These are phyloP conservation scores for Brassicogethes aeneus DNA, from an alignment of 2,888 invertebrate species.

Conservation along the genomic window DNA sequence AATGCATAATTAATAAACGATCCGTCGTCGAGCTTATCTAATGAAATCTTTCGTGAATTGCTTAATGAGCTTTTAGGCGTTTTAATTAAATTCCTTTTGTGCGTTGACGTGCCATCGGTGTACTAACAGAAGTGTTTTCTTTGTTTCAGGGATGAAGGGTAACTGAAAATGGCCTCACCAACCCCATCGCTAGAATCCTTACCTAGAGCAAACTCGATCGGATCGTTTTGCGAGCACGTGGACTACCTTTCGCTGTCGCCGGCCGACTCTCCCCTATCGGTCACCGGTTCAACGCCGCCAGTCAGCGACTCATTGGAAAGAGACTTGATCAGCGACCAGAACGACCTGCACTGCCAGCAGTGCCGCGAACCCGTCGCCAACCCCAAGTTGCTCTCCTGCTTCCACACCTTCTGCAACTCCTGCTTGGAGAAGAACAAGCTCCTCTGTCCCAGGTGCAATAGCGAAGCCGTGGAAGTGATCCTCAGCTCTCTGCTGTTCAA, in stretches of 20 bases:
- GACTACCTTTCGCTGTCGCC: constrained; percentile 58
- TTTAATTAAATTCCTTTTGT: no score
- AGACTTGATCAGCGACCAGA: constrained; percentile 36
- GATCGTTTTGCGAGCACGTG: constrained; percentile 74
- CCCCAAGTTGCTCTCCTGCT: constrained; percentile 70
- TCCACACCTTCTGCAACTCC: constrained; percentile 75
- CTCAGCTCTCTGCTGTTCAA: constrained; percentile 34
- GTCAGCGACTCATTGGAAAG: constrained; percentile 77
- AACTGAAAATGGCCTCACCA: constrained; percentile 87
- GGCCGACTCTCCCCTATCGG: constrained; percentile 66
- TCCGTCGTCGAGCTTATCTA: no score
- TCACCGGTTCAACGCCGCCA: constrained; percentile 82
- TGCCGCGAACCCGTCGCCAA: constrained; percentile 69
- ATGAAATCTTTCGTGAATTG: no score
- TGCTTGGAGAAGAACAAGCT: constrained; percentile 75
- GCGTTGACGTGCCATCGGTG: no score
- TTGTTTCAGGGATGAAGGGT: constrained; percentile 75
- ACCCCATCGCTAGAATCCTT: constrained; percentile 90
- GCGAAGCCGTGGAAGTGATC: constrained; percentile 42
- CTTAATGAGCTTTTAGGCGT: no score
- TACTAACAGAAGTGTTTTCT: constrained; percentile 29
- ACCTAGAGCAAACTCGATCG: constrained; percentile 84
- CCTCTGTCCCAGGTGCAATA: constrained; percentile 61
- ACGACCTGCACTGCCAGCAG: constrained; percentile 47
- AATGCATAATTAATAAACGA: no score